A percentile compares a stretch with the other conserved stretches of the same genome.
Conservation (phyloP, 2,797 vertebrate species). For the Gastrophryne carolinensis region DNA sequence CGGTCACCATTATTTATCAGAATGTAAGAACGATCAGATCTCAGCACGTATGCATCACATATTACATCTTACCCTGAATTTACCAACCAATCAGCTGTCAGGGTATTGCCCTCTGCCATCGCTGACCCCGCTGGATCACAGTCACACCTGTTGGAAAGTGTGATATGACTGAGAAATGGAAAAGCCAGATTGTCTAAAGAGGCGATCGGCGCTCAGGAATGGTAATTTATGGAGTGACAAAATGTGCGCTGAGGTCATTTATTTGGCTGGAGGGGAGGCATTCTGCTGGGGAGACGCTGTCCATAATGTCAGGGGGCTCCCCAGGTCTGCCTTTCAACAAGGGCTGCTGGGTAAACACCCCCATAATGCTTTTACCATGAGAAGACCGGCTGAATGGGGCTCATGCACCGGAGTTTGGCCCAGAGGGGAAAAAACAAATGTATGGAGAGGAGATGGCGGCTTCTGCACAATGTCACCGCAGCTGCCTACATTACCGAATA, state of each 20-base stretch:
- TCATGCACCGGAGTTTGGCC: not conserved
- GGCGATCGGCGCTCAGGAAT: not conserved
- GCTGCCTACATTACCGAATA: constrained; percentile 15
- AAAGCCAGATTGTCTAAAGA: constrained; percentile 1
- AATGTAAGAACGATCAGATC: too few species aligned
- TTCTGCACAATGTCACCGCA: not conserved
- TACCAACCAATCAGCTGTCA: not conserved
- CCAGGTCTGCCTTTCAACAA: too few species aligned
- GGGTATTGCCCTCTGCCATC: not conserved
- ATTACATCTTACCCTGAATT: too few species aligned
- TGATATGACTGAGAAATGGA: constrained; percentile 29
- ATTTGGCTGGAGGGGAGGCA: constrained; percentile 30
- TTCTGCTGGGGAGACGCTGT: constrained; percentile 2
- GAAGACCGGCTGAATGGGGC: too few species aligned
- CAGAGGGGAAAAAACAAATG: not conserved
- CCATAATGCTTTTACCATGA: constrained; percentile 4
- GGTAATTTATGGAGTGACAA: constrained; percentile 40
- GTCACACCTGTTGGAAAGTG: constrained; percentile 35
- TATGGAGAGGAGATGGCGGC: not conserved
- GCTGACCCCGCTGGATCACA: not conserved
- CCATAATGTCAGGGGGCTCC: not conserved
- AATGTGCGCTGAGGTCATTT: constrained; percentile 24
- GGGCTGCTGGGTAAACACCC: not conserved
- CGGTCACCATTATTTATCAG: too few species aligned
- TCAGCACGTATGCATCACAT: too few species aligned